Base-by-base conservation (phyloP, 2,113 vertebrate species). In the Podarcis cretensis region DNA sequence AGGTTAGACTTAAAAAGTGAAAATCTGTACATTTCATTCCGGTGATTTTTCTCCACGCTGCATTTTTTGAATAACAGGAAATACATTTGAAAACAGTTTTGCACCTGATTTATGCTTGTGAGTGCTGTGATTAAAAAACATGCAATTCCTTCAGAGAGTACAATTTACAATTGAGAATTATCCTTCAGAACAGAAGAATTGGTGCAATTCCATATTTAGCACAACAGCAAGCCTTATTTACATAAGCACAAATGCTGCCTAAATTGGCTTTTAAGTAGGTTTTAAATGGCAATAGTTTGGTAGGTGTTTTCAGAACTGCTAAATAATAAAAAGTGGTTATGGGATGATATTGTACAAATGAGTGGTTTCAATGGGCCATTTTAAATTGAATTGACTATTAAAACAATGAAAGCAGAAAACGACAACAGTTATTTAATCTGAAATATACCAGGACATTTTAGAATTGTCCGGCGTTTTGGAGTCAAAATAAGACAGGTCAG, bases 381-480 rank as follows among this genome's bases (percentile, higher is more conserved):
- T 94, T 94, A 92, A 76, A 76, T 40, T 68, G 91, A 93, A 88
- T 90, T 94, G 92, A 88, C 94, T 92, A 87, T 92, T 89, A 91
- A 90, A 95, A 94, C 74, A 84, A 88, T 77, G 92, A 93, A 92
- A 81, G 94, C 91, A 92, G 90, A 94, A 90, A 92, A 89, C 87
- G 93, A 93, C 82, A 93, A 90, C 78, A 69, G 92, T 89, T 90
- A 86, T 95, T 95, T 94, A 95, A 95, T 95, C 90, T 93, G 89
- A 93, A 87, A 94, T 84, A 96, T 95, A 95, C 90, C 76, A 85
- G 88, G 93, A 92, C 94, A 91, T 88, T 95, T 95, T 92, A 90
- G 93, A 94, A 92, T 93, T 92, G 91, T 95, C 92, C 93, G 91
- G 91, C 95, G 93, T 95, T 93, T 95, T 93, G 81, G 93, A 96